Evolutionary conservation across 2,888 invertebrate genomes (phyloP), one percentile per base, ranked within the genome.

Genomic region (Cataglyphis altisquamis): DNA sequence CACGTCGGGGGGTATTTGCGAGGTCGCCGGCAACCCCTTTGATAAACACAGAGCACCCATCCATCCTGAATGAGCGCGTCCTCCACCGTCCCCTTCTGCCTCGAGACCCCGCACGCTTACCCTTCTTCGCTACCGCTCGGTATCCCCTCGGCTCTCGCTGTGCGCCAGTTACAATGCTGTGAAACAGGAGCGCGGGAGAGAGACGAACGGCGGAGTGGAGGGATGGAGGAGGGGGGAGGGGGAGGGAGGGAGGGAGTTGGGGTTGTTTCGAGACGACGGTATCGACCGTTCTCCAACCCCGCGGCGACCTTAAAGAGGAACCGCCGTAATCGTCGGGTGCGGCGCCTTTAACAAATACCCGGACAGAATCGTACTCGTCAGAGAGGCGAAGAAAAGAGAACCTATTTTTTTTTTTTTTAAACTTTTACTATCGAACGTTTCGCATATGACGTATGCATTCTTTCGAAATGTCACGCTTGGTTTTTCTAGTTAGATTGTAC

Each of bases 221-320:
- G 87, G 68, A 72, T 83, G 84, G 77, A 84, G 77, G 85, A 52
- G 73, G 60, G 63, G 55, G 29, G 29, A 1, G 25, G 25, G 25
- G 80, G 87, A 80, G 21, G 21, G 21, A 0, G 21, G 21, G 21
- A 21, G 21, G 21, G 21, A 21, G 21, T 73, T 64, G 86, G 90
- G 86, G 86, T 89, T 90, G 90, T 90, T 92, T 91, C 91, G 89
- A 92, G 92, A 92, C 92, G 92, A 87, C 88, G 90, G 87, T 92
- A 92, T 92, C 92, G 92, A 92, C 90, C 92, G 86, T 82, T 75
- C 86, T 75, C 81, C 87, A 85, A 85, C 86, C 89, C 87, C 86
- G 74, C 68, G 78, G 75, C 82, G 85, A 83, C 82, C 87, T 92
- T 91, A 89, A 91, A 91, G 92, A 84, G 88, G 88, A 92, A 82